Base-by-base conservation (phyloP, 2,888 invertebrate species). In the Operophtera brumata region DNA sequence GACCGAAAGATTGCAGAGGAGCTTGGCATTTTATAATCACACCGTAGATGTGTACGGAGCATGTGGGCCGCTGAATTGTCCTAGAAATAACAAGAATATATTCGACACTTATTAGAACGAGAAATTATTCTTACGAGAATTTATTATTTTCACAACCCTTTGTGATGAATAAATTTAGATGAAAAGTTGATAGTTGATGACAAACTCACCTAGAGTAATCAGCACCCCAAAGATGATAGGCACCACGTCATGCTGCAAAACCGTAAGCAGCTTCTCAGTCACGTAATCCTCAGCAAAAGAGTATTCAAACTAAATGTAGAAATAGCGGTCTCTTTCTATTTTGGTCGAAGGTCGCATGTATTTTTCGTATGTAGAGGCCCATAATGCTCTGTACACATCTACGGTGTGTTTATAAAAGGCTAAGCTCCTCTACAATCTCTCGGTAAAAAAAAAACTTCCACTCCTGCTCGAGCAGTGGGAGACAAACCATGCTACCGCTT, bases 231-330 rank as follows among this genome's bases (percentile, higher is more conserved):
- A 93, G 2, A 94, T 93, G 28, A 94, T 91, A 0, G 94, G 94
- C 8, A 94, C 84, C 7, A 93, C 84, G 69, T 93, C 82, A 74
- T 93, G 91, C 65, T 92, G 89, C 54, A 91, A 63, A 11, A 91
- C 85, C 40, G 90, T 90, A 71, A 93, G 92, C 62, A 95, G 82
- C 73, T 95, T 95, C 71, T 89, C 89, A 0, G 89, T 86, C 2
- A 88, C 83, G 41, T 88, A 89, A 62, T 89, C 89, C 44, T 84
- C 84, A 66, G 93, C 93, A 64, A 94, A 92, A 1, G 94, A 93
- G 76, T 95, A 95, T 80, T 95, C 95, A 68, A 95, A 93, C 0
- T 92, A 84, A 59, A 95, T 77, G 70, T 95, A 95, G 72, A 95
- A 95, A 72, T 92, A 94, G 77, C 95, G 95, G 52, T 93, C 88